phyloP scores from a whole-genome alignment of 2,797 vertebrate genomes.

The Sciurus carolinensis region DNA sequence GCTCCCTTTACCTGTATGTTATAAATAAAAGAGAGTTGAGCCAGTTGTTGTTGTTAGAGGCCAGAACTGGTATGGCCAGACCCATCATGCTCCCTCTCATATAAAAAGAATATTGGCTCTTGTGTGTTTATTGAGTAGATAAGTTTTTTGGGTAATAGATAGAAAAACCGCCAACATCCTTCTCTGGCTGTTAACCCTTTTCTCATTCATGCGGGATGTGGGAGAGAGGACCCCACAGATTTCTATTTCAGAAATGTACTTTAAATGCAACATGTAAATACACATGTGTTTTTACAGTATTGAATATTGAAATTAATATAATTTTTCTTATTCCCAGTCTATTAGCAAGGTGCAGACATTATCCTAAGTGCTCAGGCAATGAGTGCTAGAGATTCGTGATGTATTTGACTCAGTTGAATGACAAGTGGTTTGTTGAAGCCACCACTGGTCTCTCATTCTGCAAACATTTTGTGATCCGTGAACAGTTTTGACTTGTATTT shows the following conservation, averaged over 20 bases:
- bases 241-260: not conserved
- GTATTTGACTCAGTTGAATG: not conserved
- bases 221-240: not conserved
- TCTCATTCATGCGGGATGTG: too few species aligned
- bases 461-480: not conserved
- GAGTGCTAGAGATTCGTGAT: not conserved
- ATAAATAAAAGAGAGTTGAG: too few species aligned
- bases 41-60: too few species aligned
- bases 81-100: too few species aligned
- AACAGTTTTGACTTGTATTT: not conserved
- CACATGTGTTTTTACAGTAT: not conserved
- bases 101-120: too few species aligned
- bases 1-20: too few species aligned
- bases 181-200: too few species aligned
- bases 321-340: not conserved
- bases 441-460: not conserved
- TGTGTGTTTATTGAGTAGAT: too few species aligned
- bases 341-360: not conserved
- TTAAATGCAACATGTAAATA: not conserved
- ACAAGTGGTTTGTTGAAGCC: not conserved
- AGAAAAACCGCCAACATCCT: too few species aligned
- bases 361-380: not conserved
- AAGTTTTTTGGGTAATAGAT: too few species aligned
- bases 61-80: too few species aligned
- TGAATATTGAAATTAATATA: not conserved